Conservation (phyloP, 2,797 vertebrate genomes). For the Rhabdomys pumilio region DNA sequence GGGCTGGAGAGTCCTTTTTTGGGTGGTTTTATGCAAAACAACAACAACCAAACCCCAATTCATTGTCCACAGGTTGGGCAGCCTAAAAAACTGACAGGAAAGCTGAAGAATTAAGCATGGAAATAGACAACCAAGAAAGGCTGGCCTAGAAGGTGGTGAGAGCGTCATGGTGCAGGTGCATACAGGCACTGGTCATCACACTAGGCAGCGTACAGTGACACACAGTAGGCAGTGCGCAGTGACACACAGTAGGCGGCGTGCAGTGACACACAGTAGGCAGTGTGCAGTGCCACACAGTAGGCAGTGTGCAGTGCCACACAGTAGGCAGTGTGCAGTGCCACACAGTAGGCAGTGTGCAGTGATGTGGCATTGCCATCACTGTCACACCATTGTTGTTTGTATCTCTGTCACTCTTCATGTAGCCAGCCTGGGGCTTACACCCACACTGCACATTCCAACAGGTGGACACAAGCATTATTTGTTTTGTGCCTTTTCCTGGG, state of each 20-base stretch:
- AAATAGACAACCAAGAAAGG: neutral
- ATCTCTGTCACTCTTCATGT: neutral
- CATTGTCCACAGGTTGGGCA: neutral
- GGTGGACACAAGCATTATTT: neutral
- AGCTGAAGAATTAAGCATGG: neutral
- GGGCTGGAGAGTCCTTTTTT: neutral
- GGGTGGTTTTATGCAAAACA: neutral
- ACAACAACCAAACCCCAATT: neutral
- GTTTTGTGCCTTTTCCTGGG: neutral
- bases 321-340: too few relatives aligned
- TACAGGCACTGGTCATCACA: neutral
- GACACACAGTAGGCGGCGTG: too few relatives aligned
- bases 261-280: too few relatives aligned
- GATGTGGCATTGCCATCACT: accelerated
- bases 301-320: too few relatives aligned
- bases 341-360: neutral
- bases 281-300: too few relatives aligned
- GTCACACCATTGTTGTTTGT: accelerated
- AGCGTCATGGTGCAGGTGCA: neutral
- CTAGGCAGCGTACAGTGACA: too few relatives aligned
- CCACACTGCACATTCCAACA: neutral
- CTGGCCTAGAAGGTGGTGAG: neutral
- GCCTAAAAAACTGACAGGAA: neutral
- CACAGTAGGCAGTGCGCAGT: too few relatives aligned
- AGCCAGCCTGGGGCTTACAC: neutral